Evolutionary conservation across 2,888 invertebrate genomes (phyloP), one percentile per base, ranked within the genome.

Genomic region (Callosobruchus maculatus): DNA sequence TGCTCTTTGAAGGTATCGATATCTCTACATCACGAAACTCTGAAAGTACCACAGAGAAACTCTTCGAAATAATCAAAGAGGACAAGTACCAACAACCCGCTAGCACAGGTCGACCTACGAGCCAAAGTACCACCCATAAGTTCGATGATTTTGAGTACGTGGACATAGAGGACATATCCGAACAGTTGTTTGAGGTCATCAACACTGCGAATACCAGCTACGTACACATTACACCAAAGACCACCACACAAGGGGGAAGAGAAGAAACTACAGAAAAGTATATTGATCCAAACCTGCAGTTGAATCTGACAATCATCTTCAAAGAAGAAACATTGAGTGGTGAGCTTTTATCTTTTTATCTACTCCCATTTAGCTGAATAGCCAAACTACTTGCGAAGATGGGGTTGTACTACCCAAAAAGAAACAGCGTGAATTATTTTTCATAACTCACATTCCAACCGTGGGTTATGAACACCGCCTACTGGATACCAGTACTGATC

Each of bases 31-130:
- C 80, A 76, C 79, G 77, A 67, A 79, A 80, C 22, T 31, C 78
- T 30, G 78, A 71, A 20, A 78, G 77, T 20, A 80, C 76, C 2
- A 79, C 80, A 9, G 81, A 79, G 73, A 77, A 76, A 71, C 75
- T 81, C 22, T 81, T 82, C 68, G 80, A 81, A 74, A 78, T 76
- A 20, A 70, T 71, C 21, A 68, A 67, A n/a, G 67, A 70, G 49
- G 70, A 72, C 49, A 49, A 18, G 9, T 67, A 69, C 74, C 26
- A 71, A 66, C 30, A 49, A 69, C 20, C 21, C 22, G n/a, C 26
- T 71, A 22, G 31, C 66, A 22, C 21, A 73, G 20, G 69, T 1
- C 49, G 49, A 49, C 49, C 49, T 49, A 18, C 13, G 18, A 49
- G 1, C 3, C 49, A 49, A 1, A 49, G 49, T 21, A 22, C 26